Percentiles rank a stretch among this genome's conserved stretches.
Conservation (phyloP, 1,140 invertebrate species). For the Triops cancriformis region DNA sequence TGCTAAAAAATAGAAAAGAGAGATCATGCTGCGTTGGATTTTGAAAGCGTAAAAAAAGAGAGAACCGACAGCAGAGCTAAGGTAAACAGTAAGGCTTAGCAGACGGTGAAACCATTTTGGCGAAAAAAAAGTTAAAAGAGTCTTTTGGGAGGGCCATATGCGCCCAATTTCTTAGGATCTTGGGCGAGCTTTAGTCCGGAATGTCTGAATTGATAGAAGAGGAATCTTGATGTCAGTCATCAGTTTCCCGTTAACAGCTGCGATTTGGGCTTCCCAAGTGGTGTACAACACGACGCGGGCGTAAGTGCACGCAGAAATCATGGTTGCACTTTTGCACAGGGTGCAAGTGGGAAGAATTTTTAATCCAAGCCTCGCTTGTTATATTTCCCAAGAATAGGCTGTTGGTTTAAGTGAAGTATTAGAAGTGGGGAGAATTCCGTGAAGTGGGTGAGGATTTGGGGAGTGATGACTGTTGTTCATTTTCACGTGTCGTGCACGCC, state of each 20-base stretch:
- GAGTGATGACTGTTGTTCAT: constrained; percentile 10
- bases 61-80: not conserved
- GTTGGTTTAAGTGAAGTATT: constrained; percentile 6
- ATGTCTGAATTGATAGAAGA: not conserved
- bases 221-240: not conserved
- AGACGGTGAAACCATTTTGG: constrained; percentile 10
- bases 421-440: constrained; percentile 2
- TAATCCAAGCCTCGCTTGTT: not conserved
- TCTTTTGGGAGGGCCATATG: not conserved
- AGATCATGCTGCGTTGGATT: constrained; percentile 2
- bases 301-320: no score
- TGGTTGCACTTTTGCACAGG: not conserved
- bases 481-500: not conserved
- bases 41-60: not conserved
- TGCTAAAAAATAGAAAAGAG: not conserved
- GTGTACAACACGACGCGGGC: no score
- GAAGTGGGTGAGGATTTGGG: constrained; percentile 4
- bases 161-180: constrained; percentile 1
- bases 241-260: not conserved
- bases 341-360: not conserved
- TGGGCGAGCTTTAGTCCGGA: not conserved
- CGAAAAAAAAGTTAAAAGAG: not conserved
- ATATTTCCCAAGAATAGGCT: constrained; percentile 3
- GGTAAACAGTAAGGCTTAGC: constrained; percentile 13
- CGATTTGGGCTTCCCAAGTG: no score